Evolutionary conservation across 2,113 vertebrate genomes (phyloP).

Genomic region (Ranitomeya variabilis): DNA sequence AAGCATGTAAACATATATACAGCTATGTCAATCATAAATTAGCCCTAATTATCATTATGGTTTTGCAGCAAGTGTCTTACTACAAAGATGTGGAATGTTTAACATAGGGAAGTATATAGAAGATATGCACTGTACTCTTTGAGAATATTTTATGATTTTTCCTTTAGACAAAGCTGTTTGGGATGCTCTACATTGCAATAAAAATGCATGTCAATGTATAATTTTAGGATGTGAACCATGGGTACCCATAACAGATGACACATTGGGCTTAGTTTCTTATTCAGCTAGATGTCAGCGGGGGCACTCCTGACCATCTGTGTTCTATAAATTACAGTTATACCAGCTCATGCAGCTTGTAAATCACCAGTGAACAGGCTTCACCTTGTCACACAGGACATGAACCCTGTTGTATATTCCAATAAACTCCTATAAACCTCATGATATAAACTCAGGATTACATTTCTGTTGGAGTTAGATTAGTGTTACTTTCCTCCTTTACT

Average conservation of each 20-base stretch:
- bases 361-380: constrained; percentile 76
- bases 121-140: neutral
- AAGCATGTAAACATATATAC: neutral
- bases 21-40: neutral
- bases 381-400: constrained; percentile 79
- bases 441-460: constrained; percentile 76
- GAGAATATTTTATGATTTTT: constrained; percentile 28
- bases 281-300: constrained; percentile 76
- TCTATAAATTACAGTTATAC: constrained; percentile 81
- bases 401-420: constrained; percentile 81
- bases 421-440: constrained; percentile 74
- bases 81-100: neutral
- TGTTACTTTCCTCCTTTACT: constrained; percentile 47
- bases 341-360: constrained; percentile 78
- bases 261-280: constrained; percentile 71
- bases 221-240: constrained; percentile 70
- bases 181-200: constrained; percentile 55
- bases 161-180: constrained; percentile 18
- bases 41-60: neutral
- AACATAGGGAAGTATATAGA: neutral
- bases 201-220: constrained; percentile 59
- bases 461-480: constrained; percentile 67
- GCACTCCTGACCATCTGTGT: constrained; percentile 78
- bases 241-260: constrained; percentile 73
- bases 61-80: neutral